Base-by-base conservation (phyloP, 2,888 invertebrate genomes). In the Agonum fuliginosum region DNA sequence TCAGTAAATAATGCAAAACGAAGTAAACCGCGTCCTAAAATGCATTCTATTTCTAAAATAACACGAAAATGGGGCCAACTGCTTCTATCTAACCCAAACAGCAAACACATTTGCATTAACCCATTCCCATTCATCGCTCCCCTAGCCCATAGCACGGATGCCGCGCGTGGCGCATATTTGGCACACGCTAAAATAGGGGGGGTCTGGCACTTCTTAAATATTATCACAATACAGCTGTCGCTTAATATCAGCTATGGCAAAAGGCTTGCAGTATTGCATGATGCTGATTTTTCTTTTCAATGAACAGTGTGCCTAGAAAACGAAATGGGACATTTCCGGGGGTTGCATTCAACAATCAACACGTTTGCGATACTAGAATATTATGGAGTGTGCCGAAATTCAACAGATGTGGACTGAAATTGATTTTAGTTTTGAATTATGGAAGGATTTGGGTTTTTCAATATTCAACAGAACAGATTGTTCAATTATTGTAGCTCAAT, bases 261-360 rank as follows among this genome's bases (percentile, higher is more conserved):
- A 14, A 19, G 12, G 37, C 34, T 34, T 30, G 41, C 67, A 67
- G 41, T 67, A 67, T 67, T n/a, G 67, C 67, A 67, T 67, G 67
- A 10, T 37, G 37, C 67, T 67, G 67, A 67, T 67, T 67, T 67
- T 67, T 67, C n/a, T n/a, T n/a, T n/a, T n/a, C n/a, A n/a, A n/a
- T n/a, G n/a, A n/a, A n/a, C 67, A 67, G 41, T 67, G 67, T 41
- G 67, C 67, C 41, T 37, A 37, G 37, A 37, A 67, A 67, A 67
- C 67, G 67, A 27, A 67, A 67, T 41, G 67, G 67, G 67, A 37
- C 67, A 67, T 67, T 67, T 67, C 67, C 67, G 67, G 67, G 10
- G n/a, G 8, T 22, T 22, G 20, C 17, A 58, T 20, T 19, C 20
- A 24, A 20, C 67, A 41, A 41, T 67, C 67, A 67, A 67, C 67